These are phyloP conservation scores for Drosophila pseudoananassae DNA, from an alignment of 1,140 invertebrate genomes.

Conservation along the genomic window DNA sequence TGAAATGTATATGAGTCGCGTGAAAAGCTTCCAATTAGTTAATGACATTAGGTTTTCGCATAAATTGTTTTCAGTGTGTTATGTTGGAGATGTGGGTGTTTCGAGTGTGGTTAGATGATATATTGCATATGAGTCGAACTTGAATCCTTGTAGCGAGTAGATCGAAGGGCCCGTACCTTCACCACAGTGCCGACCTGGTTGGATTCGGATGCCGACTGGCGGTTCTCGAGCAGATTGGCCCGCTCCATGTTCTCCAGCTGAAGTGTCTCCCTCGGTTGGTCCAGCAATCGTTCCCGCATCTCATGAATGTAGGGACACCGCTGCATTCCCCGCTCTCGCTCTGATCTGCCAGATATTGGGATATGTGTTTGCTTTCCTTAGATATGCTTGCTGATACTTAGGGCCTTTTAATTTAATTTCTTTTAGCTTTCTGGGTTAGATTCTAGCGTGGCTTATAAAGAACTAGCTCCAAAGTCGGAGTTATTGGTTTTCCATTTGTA, in stretches of 20 bases:
- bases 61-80: not conserved
- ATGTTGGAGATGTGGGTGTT: not conserved
- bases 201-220: conserved; percentile 86
- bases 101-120: conserved; percentile 8
- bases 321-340: conserved; percentile 87
- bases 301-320: conserved; percentile 95
- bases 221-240: conserved; percentile 86
- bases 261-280: conserved; percentile 86
- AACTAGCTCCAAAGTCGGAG: conserved; percentile 9
- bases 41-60: not conserved
- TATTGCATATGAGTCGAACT: conserved; percentile 42
- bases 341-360: conserved; percentile 48
- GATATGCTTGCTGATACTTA: not conserved
- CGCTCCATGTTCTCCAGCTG: conserved; percentile 85
- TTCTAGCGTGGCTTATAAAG: conserved; percentile 30
- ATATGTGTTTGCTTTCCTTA: not conserved
- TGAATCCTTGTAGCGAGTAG: conserved; percentile 79
- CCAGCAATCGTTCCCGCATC: conserved; percentile 94
- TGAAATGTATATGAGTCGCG: not conserved
- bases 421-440: not conserved
- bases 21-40: not conserved
- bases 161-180: conserved; percentile 87
- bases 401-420: not conserved
- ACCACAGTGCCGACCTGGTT: conserved; percentile 92
- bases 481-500: conserved; percentile 41